phyloP scores from a whole-genome alignment of 1,140 invertebrate species.

The Homarus americanus region DNA sequence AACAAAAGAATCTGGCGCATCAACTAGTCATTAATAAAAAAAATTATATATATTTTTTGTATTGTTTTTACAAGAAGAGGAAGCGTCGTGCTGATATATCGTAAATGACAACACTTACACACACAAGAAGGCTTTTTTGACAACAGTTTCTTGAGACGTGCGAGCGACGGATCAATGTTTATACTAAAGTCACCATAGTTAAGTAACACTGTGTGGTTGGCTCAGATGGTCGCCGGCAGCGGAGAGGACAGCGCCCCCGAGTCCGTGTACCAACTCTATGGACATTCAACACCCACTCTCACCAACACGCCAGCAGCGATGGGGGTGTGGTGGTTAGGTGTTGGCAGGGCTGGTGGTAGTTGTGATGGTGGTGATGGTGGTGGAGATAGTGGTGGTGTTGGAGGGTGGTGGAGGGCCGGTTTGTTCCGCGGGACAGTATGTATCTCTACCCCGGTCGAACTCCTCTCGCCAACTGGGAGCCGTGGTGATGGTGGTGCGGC shows the following conservation, averaged over 20 bases:
- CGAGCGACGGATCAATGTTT: constrained; percentile 21
- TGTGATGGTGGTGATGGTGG: not conserved
- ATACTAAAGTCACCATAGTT: constrained; percentile 44
- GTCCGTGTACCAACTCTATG: not conserved
- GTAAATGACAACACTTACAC: constrained; percentile 52
- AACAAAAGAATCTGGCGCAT: not conserved
- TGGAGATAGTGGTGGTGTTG: not conserved
- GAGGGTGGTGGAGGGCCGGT: not conserved
- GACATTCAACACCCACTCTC: not conserved
- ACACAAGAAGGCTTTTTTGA: constrained; percentile 37
- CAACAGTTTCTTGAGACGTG: constrained; percentile 34
- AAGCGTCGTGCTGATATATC: constrained; percentile 47
- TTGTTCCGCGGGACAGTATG: not conserved
- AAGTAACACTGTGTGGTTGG: not conserved
- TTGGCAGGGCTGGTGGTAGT: not conserved
- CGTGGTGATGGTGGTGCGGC: not conserved
- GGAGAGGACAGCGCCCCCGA: not conserved
- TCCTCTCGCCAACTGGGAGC: not conserved
- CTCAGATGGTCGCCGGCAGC: not conserved
- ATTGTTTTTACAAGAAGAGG: constrained; percentile 22
- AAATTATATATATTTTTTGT: not conserved
- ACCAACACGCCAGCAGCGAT: not conserved
- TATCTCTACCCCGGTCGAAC: not conserved
- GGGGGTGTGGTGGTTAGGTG: not conserved
- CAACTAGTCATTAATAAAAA: not conserved